These are phyloP conservation scores for Ochropacha duplaris DNA, from an alignment of 2,888 invertebrate species.

Conservation along the genomic window DNA sequence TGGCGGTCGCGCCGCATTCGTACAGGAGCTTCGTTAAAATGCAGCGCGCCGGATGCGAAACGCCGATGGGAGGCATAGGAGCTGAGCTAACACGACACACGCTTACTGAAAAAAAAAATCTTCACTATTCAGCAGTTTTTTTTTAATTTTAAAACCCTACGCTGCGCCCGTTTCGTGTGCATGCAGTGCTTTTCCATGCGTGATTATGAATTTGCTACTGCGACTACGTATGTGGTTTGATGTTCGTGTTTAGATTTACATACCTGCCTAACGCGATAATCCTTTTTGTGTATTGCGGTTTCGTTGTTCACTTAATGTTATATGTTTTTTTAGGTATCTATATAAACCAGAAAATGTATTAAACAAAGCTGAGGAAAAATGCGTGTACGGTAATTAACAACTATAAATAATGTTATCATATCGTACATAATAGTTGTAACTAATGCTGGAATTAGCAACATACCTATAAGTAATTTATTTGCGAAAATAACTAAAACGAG, in stretches of 20 bases:
- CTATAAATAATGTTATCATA: no score
- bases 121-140: slow-evolving; percentile 43
- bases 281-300: neutral
- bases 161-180: slow-evolving; percentile 32
- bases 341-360: no score
- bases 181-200: slow-evolving; percentile 42
- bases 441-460: neutral
- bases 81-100: slow-evolving; percentile 53
- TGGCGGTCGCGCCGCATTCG: slow-evolving; percentile 41
- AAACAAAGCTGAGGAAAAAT: no score
- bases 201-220: slow-evolving; percentile 34
- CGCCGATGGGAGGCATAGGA: slow-evolving; percentile 40
- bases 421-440: neutral
- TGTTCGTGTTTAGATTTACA: neutral
- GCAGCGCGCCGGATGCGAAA: slow-evolving; percentile 64
- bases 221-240: neutral
- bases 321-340: no score
- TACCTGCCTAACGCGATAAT: neutral
- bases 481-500: slow-evolving; percentile 42
- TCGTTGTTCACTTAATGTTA: neutral
- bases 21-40: slow-evolving; percentile 63
- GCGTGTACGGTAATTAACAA: no score
- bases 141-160: slow-evolving; percentile 54
- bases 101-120: slow-evolving; percentile 44
- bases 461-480: slow-evolving; percentile 17